Evolutionary conservation across 2,888 invertebrate genomes (phyloP), one percentile per base, ranked within the genome.

Genomic region (Hydraecia micacea): DNA sequence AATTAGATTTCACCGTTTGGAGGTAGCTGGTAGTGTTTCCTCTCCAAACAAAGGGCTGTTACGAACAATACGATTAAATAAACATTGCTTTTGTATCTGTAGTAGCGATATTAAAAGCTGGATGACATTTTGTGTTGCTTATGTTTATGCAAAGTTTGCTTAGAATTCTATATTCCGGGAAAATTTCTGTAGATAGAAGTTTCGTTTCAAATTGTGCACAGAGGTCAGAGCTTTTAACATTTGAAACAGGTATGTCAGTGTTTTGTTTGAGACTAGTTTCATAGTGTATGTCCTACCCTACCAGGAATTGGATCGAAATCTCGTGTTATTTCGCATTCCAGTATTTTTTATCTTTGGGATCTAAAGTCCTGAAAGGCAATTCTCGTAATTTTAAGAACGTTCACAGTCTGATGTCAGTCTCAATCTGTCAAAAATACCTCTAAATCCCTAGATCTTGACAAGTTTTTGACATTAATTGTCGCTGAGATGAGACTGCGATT

Each of bases 1-100:
- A 92, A 92, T 91, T 91, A 89, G 89, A 92, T 91, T 92, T 90
- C 81, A 83, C 75, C 84, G 86, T 85, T 87, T 83, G 84, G 85
- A 90, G 87, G 88, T 89, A 55, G n/a, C 18, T 18, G 18, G n/a
- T 36, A 88, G 87, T 88, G 88, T 91, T 91, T 86, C 80, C 87
- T 89, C 81, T 90, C 69, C 83, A 90, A 91, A 91, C 90, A 91
- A 89, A 89, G 85, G 86, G 84, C 81, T 86, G 75, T 83, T 82
- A 87, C 84, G 73, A 73, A 84, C 86, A 85, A 89, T 87, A 86
- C 87, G 83, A 89, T 90, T 90, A 89, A 88, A 87, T 90, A 90
- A 91, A 91, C 87, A 90, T 86, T 80, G 83, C 80, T 81, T 83
- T 81, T 81, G 76, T 81, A 78, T 84, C 81, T 46, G 55, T 60